Conservation (phyloP, 2,797 vertebrate genomes). For the Clarias fuscus region DNA sequence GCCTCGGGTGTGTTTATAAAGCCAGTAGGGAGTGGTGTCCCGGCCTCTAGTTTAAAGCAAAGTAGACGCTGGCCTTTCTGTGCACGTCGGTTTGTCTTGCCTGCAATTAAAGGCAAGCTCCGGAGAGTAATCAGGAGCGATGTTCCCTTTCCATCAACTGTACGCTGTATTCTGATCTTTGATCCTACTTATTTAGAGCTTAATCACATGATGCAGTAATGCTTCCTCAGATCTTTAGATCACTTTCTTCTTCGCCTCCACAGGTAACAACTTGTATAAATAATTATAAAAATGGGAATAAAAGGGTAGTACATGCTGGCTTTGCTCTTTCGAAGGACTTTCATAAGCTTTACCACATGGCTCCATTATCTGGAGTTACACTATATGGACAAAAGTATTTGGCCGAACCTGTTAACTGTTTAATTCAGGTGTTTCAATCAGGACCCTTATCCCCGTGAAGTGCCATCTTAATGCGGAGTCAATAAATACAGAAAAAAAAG, state of each 20-base stretch:
- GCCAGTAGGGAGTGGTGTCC: slow-evolving; percentile 22
- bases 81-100: slow-evolving; percentile 20
- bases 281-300: neutral
- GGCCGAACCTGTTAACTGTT: too few species aligned
- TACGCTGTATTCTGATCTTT: neutral
- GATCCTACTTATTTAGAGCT: neutral
- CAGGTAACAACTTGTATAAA: neutral
- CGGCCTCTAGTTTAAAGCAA: slow-evolving; percentile 17
- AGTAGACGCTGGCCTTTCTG: slow-evolving; percentile 31
- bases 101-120: neutral
- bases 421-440: too few species aligned
- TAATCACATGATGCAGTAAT: neutral
- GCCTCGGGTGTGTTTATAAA: slow-evolving; percentile 59
- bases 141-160: neutral
- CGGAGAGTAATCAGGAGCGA: neutral
- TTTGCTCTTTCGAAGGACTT: too few species aligned
- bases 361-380: too few species aligned
- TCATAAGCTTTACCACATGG: too few species aligned
- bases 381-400: too few species aligned
- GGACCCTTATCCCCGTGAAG: too few species aligned
- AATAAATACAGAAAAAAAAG: too few species aligned
- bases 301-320: too few species aligned
- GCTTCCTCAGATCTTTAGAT: neutral
- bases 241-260: neutral
- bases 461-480: too few species aligned